Conservation (phyloP, 2,888 invertebrate genomes). For the Nephrotoma flavescens region DNA sequence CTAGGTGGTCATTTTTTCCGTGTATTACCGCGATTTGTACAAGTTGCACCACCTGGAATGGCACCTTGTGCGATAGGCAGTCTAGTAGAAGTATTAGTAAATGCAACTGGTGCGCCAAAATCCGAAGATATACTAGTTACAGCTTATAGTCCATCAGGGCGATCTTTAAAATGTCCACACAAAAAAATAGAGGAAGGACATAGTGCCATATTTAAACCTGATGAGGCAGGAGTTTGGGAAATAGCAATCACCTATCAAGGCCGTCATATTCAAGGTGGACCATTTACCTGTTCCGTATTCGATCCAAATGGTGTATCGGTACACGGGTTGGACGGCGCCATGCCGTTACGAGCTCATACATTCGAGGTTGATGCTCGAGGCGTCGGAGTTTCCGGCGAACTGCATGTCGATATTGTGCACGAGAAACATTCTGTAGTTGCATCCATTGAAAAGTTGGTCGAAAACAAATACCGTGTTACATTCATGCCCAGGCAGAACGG, state of each 20-base stretch:
- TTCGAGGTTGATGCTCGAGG: slow-evolving; percentile 62
- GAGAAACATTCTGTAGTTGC: slow-evolving; percentile 74
- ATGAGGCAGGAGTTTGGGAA: slow-evolving; percentile 94
- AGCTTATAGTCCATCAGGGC: slow-evolving; percentile 81
- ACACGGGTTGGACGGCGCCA: slow-evolving; percentile 64
- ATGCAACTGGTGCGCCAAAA: slow-evolving; percentile 65
- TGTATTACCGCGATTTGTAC: slow-evolving; percentile 72
- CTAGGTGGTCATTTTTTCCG: slow-evolving; percentile 61
- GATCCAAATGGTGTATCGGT: slow-evolving; percentile 83
- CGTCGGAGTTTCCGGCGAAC: slow-evolving; percentile 73
- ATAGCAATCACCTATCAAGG: slow-evolving; percentile 93
- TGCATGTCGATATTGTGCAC: slow-evolving; percentile 80
- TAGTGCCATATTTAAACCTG: slow-evolving; percentile 92
- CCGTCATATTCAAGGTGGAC: slow-evolving; percentile 89
- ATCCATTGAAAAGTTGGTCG: slow-evolving; percentile 64
- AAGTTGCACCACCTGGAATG: slow-evolving; percentile 83
- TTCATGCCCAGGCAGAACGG: slow-evolving; percentile 66
- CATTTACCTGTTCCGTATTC: slow-evolving; percentile 91
- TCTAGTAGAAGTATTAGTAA: slow-evolving; percentile 85
- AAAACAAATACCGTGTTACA: slow-evolving; percentile 60
- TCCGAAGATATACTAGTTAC: slow-evolving; percentile 80
- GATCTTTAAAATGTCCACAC: slow-evolving; percentile 67
- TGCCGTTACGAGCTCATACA: slow-evolving; percentile 76
- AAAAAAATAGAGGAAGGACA: slow-evolving; percentile 78
- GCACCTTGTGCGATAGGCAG: slow-evolving; percentile 91